phyloP scores from a whole-genome alignment of 2,113 vertebrate genomes.

The Carassius auratus region DNA sequence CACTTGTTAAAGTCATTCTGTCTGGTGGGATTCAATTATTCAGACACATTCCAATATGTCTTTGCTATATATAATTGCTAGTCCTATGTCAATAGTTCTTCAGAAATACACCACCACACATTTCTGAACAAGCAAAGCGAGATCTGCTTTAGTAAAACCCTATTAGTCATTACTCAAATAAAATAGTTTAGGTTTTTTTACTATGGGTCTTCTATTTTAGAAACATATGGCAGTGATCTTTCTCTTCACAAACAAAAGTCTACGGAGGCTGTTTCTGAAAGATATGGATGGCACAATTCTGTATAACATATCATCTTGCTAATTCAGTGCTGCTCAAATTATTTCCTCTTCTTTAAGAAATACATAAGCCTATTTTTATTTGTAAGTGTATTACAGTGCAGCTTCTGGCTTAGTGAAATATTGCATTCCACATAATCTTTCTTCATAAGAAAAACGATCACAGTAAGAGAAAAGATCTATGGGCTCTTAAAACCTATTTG shows the following conservation, averaged over 20 bases:
- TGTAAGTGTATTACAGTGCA: not conserved
- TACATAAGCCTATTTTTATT: not conserved
- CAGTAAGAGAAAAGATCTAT: slow-evolving; percentile 40
- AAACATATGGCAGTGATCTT: not conserved
- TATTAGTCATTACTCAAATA: slow-evolving; percentile 14
- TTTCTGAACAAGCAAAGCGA: not conserved
- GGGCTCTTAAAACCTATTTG: too few relatives aligned
- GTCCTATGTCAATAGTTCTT: not conserved
- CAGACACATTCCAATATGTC: not conserved
- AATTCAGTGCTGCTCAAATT: not conserved
- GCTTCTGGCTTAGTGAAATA: slow-evolving; percentile 22
- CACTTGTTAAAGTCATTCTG: slow-evolving; percentile 14
- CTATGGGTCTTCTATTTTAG: not conserved
- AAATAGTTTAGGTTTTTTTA: not conserved
- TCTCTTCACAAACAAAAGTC: not conserved
- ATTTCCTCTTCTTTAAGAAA: not conserved
- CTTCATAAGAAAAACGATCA: slow-evolving; percentile 18
- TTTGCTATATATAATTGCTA: not conserved
- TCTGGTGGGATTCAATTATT: not conserved
- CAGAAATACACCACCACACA: not conserved
- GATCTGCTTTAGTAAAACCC: not conserved
- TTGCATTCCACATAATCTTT: not conserved
- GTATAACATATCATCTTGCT: not conserved
- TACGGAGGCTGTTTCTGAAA: not conserved
- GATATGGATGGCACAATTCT: not conserved